phyloP scores from a whole-genome alignment of 2,888 invertebrate species.

The Horisme vitalbata region DNA sequence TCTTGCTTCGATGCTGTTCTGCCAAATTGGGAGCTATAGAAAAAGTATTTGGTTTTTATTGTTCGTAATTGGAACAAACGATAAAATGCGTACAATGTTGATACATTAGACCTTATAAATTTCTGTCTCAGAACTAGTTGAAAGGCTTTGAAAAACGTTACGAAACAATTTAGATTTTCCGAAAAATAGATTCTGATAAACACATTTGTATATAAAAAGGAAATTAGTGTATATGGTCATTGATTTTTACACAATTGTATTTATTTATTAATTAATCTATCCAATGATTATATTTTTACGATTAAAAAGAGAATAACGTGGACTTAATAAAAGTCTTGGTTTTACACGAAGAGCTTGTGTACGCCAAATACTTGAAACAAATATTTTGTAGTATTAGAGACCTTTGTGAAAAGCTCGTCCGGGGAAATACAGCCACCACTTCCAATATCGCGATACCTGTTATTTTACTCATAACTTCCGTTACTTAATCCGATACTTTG shows the following conservation, averaged over 20 bases:
- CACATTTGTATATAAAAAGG: no score
- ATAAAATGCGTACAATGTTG: slow-evolving; percentile 11
- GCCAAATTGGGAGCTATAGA: slow-evolving; percentile 15
- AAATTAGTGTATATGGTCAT: no score
- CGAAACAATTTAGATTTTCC: no score
- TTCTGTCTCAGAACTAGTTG: background rate
- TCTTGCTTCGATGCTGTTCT: slow-evolving; percentile 11
- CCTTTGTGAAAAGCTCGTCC: no score
- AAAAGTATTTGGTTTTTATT: slow-evolving; percentile 5
- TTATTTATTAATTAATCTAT: no score
- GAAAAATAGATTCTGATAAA: no score
- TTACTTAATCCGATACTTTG: slow-evolving; percentile 9
- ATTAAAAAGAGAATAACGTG: background rate
- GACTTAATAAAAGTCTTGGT: background rate
- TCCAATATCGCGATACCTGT: background rate
- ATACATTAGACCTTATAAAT: slow-evolving; percentile 3
- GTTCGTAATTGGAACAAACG: slow-evolving; percentile 13
- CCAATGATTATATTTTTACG: no score
- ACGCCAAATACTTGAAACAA: no score
- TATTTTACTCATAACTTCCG: background rate
- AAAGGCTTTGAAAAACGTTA: background rate
- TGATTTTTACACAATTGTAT: no score
- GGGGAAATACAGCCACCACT: no score
- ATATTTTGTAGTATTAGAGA: no score
- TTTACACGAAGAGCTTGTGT: no score